Evolutionary conservation across 2,797 vertebrate genomes (phyloP), one percentile per base, ranked within the genome.

Genomic region (Anomalospiza imberbis): DNA sequence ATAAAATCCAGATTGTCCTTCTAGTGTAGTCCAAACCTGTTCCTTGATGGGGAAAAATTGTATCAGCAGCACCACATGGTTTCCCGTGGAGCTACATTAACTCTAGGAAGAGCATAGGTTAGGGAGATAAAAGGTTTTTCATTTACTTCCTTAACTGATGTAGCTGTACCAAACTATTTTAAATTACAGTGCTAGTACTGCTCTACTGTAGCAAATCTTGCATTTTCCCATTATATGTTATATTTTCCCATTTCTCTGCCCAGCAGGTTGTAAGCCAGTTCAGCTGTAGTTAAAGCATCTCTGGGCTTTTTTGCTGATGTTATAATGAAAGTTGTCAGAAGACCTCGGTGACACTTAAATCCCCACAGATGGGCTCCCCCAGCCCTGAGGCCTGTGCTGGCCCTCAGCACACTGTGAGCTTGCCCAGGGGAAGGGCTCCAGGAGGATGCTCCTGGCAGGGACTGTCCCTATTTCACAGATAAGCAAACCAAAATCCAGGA

Each of bases 201-300:
- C 24, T 8, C 54, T 58, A n/a, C 26, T 68, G 22, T 38, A 65
- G 24, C 2, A 0, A 68, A 65, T 31, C 16, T 73, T 75, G 42
- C 32, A 55, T 73, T 79, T 90, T 61, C 32, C 48, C 17, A 50
- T 61, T 61, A 0, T 57, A 63, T 3, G 0, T 40, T 68, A 0
- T 36, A 61, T 90, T 92, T 94, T 75, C 58, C 40, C 26, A 60
- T 75, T 93, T 81, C 65, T 92, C 31, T 91, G 31, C 62, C 58
- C 60, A 60, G 66, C 50, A 84, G 62, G 22, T 38, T 93, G 45
- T 50, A 76, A 96, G 45, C 7, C 34, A n/a, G 53, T 92, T 92
- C 34, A 54, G 38, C 42, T 38, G 45, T 22, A 34, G 26, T 58
- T 88, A 85, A 83, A 89, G 19, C 72, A 72, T 54, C 65, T 74